Base-by-base conservation (phyloP, 2,888 invertebrate genomes). In the Tinea trinotella region DNA sequence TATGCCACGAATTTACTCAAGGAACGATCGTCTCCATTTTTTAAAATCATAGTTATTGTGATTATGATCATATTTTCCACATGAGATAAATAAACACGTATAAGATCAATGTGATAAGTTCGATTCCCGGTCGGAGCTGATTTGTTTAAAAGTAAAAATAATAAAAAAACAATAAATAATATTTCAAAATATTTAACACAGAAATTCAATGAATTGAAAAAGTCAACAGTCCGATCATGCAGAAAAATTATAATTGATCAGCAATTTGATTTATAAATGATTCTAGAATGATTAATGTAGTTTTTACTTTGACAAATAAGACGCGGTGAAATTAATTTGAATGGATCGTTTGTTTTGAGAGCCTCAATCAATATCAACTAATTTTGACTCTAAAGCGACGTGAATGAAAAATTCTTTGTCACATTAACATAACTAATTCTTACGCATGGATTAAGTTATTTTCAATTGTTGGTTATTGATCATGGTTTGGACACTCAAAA, bases 261-360 rank as follows among this genome's bases (percentile, higher is more conserved):
- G 17, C 7, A 40, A 40, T n/a, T 40, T 12, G 17, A 10, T 30
- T 40, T 13, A 40, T 40, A 40, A 40, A 15, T 40, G 13, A 40
- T 15, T 7, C 12, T 40, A 40, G 5, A 12, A 40, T 40, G 40
- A 40, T 40, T 40, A 40, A 40, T 40, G 13, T 6, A 40, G 13
- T 40, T 40, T 40, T 40, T 40, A 40, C 40, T 40, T 40, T 40
- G 40, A 40, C 15, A 40, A 40, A 40, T 40, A 40, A 40, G 40
- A 40, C 15, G 15, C 40, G 15, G 15, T 40, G 12, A 15, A 40
- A 15, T 15, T 15, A 40, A 15, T 40, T 15, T 15, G 40, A 3
- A 40, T n/a, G 13, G 13, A 3, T 40, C 40, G 40, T 40, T 12
- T 40, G 15, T 40, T 40, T 40, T 15, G 15, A n/a, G 12, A 40